These are phyloP conservation scores for Tenthredo notha DNA, from an alignment of 2,888 invertebrate genomes.

Conservation along the genomic window DNA sequence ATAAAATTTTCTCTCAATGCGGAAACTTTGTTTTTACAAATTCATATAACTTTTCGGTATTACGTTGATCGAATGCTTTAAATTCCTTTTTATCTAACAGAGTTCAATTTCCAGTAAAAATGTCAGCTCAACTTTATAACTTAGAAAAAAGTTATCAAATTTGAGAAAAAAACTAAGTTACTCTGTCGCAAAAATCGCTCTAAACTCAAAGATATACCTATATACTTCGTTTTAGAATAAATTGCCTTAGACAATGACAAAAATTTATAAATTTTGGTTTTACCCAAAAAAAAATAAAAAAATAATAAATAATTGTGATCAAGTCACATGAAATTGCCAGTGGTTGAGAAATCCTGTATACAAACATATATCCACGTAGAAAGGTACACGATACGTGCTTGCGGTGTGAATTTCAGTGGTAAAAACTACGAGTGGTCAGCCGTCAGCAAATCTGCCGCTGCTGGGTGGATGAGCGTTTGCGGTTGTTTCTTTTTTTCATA, in stretches of 20 bases:
- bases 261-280: background rate
- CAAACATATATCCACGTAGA: background rate
- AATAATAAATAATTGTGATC: background rate
- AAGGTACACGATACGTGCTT: slow-evolving; percentile 25
- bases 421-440: slow-evolving; percentile 25
- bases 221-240: background rate
- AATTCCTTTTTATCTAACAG: too few relatives aligned
- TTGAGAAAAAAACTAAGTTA: background rate
- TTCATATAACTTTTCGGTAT: background rate
- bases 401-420: slow-evolving; percentile 38
- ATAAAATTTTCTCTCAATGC: background rate
- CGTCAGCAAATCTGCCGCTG: slow-evolving; percentile 24
- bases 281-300: background rate
- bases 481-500: background rate
- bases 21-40: background rate
- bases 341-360: slow-evolving; percentile 23
- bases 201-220: background rate
- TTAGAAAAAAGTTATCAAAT: background rate
- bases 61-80: background rate
- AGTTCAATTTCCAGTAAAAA: background rate
- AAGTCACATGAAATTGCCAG: background rate
- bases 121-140: background rate
- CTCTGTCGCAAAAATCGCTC: background rate
- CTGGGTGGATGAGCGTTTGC: background rate
- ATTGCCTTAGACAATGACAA: background rate